Conservation (phyloP, 2,888 invertebrate species). For the Chelonus formosanus region DNA sequence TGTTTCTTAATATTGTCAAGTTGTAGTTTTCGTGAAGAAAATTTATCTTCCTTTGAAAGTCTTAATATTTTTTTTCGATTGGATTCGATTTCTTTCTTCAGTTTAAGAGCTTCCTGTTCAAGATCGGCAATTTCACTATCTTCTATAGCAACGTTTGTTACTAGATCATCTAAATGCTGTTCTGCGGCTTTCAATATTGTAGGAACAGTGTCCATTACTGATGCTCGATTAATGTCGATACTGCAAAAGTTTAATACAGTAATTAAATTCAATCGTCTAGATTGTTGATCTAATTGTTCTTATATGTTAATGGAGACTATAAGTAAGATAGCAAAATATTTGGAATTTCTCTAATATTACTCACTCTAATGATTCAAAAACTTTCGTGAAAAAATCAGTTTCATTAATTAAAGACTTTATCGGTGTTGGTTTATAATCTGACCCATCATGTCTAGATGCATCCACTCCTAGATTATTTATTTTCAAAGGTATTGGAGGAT, state of each 20-base stretch:
- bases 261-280: no score
- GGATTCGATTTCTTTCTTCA: constrained; percentile 28
- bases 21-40: not conserved
- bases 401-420: constrained; percentile 42
- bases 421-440: constrained; percentile 61
- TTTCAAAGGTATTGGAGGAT: constrained; percentile 56
- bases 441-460: constrained; percentile 52
- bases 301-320: no score
- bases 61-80: not conserved
- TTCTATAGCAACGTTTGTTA: constrained; percentile 57
- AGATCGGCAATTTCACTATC: constrained; percentile 59
- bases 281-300: no score
- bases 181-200: constrained; percentile 51
- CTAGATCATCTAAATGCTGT: constrained; percentile 47
- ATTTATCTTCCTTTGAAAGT: not conserved
- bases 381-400: constrained; percentile 52
- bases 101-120: constrained; percentile 46
- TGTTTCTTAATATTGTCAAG: no score
- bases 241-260: not conserved
- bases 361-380: constrained; percentile 50
- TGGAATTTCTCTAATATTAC: constrained; percentile 13
- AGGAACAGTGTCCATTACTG: constrained; percentile 37
- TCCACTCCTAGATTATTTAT: constrained; percentile 62
- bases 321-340: no score
- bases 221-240: constrained; percentile 19